Conservation (phyloP, 2,113 vertebrate genomes). For the Gopherus evgoodei region DNA sequence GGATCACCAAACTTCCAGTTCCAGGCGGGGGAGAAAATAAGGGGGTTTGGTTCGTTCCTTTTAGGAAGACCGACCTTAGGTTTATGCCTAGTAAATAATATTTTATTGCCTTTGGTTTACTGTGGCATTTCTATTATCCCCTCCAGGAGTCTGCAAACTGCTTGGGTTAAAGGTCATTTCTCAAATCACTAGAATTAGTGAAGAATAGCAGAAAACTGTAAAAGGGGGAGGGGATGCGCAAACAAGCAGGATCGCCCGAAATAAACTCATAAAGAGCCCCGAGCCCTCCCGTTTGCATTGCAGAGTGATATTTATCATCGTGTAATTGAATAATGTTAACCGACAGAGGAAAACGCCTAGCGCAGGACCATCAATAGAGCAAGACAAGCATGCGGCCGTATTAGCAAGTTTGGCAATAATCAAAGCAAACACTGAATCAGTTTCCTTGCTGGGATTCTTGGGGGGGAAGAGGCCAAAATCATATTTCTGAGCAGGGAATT, state of each 20-base stretch:
- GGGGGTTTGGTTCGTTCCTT: conserved; percentile 58
- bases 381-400: conserved; percentile 19
- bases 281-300: conserved; percentile 83
- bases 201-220: conserved; percentile 86
- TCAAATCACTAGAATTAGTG: conserved; percentile 83
- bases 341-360: background rate
- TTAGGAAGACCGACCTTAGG: conserved; percentile 76
- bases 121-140: conserved; percentile 81
- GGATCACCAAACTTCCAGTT: conserved; percentile 40
- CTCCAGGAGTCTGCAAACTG: conserved; percentile 79
- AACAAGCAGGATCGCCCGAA: conserved; percentile 92
- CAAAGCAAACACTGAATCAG: conserved; percentile 31
- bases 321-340: conserved; percentile 61
- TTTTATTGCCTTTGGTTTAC: conserved; percentile 84
- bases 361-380: conserved; percentile 28
- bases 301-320: conserved; percentile 69
- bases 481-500: conserved; percentile 34
- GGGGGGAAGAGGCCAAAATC: background rate
- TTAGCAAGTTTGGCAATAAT: conserved; percentile 36
- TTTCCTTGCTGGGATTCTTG: conserved; percentile 2
- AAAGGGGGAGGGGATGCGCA: conserved; percentile 82
- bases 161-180: conserved; percentile 83
- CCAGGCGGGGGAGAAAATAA: background rate
- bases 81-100: conserved; percentile 83
- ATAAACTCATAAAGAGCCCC: conserved; percentile 91